Conservation (phyloP, 1,140 invertebrate species). For the Rhizoglyphus robini region DNA sequence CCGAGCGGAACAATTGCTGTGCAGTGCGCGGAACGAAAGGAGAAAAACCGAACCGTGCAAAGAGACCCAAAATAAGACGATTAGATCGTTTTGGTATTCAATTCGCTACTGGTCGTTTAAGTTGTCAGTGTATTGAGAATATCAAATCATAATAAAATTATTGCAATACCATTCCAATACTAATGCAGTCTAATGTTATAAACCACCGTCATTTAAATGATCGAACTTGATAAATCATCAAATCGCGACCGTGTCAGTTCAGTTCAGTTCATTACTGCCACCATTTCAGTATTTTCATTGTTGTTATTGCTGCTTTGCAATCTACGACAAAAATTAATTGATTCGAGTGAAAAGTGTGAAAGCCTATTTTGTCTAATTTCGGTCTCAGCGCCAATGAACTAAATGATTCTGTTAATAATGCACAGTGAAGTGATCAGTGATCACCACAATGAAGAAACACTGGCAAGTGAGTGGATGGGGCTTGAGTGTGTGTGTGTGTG, state of each 20-base stretch:
- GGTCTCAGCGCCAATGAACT: neutral
- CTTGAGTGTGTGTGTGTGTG: too few relatives aligned
- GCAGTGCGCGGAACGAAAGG: neutral
- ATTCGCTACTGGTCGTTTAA: neutral
- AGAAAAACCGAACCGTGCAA: neutral
- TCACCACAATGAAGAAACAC: neutral
- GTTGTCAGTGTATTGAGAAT: neutral
- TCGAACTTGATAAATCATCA: slow-evolving; percentile 5
- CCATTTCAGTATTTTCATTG: neutral
- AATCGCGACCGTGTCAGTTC: slow-evolving; percentile 2
- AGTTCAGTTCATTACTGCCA: slow-evolving; percentile 11
- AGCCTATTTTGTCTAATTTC: slow-evolving; percentile 18
- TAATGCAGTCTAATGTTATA: neutral
- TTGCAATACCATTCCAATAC: neutral
- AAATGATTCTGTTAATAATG: neutral
- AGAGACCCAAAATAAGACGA: neutral
- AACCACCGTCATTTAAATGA: neutral
- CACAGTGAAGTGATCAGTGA: neutral
- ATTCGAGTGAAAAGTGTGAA: neutral
- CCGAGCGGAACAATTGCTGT: neutral
- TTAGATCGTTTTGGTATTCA: neutral
- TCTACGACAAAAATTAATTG: too few relatives aligned
- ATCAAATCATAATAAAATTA: slow-evolving; percentile 14
- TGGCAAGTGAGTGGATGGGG: neutral
- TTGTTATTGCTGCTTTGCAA: too few relatives aligned